A percentile compares a stretch with the other conserved stretches of the same genome.
Evolutionary conservation across 2,888 invertebrate species (phyloP).

Genomic region (Spilarctia lutea): DNA sequence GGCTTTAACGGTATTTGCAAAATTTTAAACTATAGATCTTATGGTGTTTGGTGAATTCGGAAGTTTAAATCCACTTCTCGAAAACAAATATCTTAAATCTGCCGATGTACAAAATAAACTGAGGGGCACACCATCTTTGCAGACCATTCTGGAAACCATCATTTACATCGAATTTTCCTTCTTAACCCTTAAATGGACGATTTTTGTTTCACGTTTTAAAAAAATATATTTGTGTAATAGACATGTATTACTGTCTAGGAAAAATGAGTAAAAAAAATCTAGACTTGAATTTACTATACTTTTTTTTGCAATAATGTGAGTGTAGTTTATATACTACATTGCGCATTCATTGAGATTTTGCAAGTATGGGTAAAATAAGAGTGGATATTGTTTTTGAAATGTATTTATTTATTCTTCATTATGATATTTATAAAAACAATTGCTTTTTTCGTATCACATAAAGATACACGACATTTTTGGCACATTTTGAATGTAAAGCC

Average conservation of each 20-base stretch:
- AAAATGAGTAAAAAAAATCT: slow-evolving; percentile 52
- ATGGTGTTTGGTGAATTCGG: no score
- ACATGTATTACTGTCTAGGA: slow-evolving; percentile 49
- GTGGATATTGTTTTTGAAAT: slow-evolving; percentile 43
- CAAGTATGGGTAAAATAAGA: slow-evolving; percentile 53
- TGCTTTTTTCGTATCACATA: slow-evolving; percentile 58
- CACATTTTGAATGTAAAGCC: slow-evolving; percentile 55
- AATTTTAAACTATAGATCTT: no score
- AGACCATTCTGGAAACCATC: no score
- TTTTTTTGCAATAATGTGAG: slow-evolving; percentile 37
- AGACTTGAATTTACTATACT: slow-evolving; percentile 48
- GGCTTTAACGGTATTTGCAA: no score
- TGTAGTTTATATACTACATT: slow-evolving; percentile 56
- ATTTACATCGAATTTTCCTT: no score
- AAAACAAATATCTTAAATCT: no score
- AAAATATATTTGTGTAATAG: slow-evolving; percentile 47
- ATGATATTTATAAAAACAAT: slow-evolving; percentile 58
- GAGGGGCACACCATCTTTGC: no score
- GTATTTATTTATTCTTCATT: slow-evolving; percentile 53
- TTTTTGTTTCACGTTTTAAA: slow-evolving; percentile 47
- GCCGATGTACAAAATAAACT: no score
- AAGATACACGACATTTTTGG: slow-evolving; percentile 58
- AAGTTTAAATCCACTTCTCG: no score
- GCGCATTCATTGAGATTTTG: slow-evolving; percentile 44
- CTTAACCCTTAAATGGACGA: slow-evolving; percentile 41